Base-by-base conservation (phyloP, 2,113 vertebrate species). In the Peromyscus polionotus region DNA sequence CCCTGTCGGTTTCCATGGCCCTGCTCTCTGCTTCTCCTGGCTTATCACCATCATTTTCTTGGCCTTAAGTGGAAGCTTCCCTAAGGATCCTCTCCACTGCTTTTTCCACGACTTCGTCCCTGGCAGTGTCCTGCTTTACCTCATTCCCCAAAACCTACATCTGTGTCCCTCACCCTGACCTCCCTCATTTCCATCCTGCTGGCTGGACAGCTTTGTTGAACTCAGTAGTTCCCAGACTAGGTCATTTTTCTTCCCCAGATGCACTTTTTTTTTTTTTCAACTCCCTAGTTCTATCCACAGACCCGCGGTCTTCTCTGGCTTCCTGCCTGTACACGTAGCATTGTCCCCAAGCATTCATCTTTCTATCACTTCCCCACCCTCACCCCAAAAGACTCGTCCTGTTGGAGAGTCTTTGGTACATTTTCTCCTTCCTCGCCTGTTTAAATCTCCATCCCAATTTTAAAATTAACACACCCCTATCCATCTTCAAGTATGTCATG, bases 21-120 rank as follows among this genome's bases (percentile, higher is more conserved):
- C 67, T 63, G 85, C 42, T 95, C 76, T 81, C 81, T 77, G 85
- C 92, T 97, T 96, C 96, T 97, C 90, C 94, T 97, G 96, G 96
- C 92, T 96, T 90, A 88, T 94, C 96, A 77, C 65, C 92, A 65
- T 97, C 80, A 39, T 95, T 92, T 92, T 94, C 88, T 98, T 97
- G 97, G 95, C 96, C 85, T 91, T 77, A 39, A 80, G 26, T 75
- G 13, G 11, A 85, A 73, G 85, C 92, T 95, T 92, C 96, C 81
- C 97, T n/a, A 48, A 95, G 90, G 92, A 92, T 90, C 96, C 87
- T 90, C 95, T 88, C 79, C 57, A 68, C 92, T 96, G 96, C 92
- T 95, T 95, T 98, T 95, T 98, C 97, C 96, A 95, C 95, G 95
- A 97, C 94, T 95, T 86, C 90, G 96, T 98, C 96, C 90, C 94